Percentiles rank a stretch among this genome's conserved stretches.
These are phyloP conservation scores for Muscicapa adusta DNA, from an alignment of 2,113 vertebrate species.

Conservation along the genomic window DNA sequence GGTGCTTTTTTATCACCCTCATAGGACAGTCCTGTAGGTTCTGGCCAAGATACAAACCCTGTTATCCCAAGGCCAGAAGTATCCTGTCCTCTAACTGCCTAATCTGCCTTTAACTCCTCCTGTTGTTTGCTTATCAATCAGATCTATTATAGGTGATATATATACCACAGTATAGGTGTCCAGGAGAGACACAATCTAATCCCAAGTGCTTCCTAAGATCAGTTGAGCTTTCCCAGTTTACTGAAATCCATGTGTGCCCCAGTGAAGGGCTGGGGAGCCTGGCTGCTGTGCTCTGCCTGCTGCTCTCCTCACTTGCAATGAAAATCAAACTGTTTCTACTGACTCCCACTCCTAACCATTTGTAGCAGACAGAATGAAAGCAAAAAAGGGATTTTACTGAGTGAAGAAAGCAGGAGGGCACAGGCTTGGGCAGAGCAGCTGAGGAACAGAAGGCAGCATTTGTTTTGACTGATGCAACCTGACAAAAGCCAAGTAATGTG, in stretches of 20 bases:
- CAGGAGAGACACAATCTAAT: neutral
- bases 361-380: conserved; percentile 40
- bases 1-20: neutral
- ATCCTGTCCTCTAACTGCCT: neutral
- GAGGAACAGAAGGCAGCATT: conserved; percentile 49
- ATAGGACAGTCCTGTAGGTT: fast-evolving
- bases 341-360: conserved; percentile 26
- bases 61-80: neutral
- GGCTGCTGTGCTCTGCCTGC: neutral
- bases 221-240: neutral
- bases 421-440: neutral
- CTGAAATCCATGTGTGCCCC: neutral
- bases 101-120: neutral
- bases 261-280: neutral
- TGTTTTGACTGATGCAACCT: conserved; percentile 54
- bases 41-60: neutral
- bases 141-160: too few relatives aligned
- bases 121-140: neutral
- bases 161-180: neutral
- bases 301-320: neutral
- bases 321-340: neutral
- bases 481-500: conserved; percentile 44
- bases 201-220: neutral
- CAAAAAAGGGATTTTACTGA: conserved; percentile 25
- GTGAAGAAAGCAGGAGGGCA: conserved; percentile 4